Evolutionary conservation across 2,888 invertebrate genomes (phyloP).

Genomic region (Caradrina kadenii): DNA sequence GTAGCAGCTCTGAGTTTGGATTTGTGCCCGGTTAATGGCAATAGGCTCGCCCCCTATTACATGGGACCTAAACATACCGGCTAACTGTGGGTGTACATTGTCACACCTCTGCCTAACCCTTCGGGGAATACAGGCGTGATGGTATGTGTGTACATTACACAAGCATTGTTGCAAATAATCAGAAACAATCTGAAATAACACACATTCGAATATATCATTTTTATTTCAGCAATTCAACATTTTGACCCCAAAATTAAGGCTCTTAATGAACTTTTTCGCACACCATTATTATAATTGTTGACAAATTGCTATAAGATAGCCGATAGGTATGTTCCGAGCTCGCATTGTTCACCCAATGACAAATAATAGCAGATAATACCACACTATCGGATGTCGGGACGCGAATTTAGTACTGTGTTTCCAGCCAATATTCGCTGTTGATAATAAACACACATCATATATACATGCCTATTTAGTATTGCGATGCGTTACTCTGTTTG

Average conservation of each 20-base stretch:
- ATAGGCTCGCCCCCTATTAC: too few relatives aligned
- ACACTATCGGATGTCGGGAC: conserved; percentile 87
- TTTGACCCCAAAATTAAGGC: conserved; percentile 51
- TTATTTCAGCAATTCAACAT: conserved; percentile 28
- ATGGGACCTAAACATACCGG: too few relatives aligned
- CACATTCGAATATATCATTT: conserved; percentile 11
- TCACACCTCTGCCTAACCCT: too few relatives aligned
- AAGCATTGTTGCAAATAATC: conserved; percentile 5
- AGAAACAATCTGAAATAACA: not conserved
- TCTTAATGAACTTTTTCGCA: conserved; percentile 70
- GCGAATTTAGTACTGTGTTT: conserved; percentile 87
- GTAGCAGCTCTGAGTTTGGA: too few relatives aligned
- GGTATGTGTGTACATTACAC: too few relatives aligned
- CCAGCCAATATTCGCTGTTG: conserved; percentile 88
- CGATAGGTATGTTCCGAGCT: conserved; percentile 75
- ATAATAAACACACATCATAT: conserved; percentile 86
- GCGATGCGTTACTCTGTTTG: conserved; percentile 32
- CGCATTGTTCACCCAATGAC: conserved; percentile 88
- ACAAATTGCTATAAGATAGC: conserved; percentile 86
- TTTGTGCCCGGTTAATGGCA: too few relatives aligned
- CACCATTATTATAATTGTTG: conserved; percentile 78
- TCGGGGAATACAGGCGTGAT: too few relatives aligned
- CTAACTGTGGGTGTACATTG: too few relatives aligned
- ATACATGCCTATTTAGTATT: conserved; percentile 46
- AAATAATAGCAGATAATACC: conserved; percentile 90